Evolutionary conservation across 2,888 invertebrate genomes (phyloP).

Genomic region (Pedicia rivosa): DNA sequence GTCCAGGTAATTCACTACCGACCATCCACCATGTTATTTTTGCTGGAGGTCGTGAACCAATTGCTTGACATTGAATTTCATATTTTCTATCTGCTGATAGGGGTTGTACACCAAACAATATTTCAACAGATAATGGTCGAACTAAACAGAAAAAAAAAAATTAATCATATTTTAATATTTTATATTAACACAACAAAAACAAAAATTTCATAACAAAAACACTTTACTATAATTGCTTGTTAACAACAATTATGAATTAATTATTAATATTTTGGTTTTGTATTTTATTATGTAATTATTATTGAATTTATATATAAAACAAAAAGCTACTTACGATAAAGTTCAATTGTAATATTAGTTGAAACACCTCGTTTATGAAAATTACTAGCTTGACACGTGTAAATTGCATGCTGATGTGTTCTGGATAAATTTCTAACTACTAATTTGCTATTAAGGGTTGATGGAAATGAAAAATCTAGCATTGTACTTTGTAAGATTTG

Average conservation of each 20-base stretch:
- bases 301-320: too few relatives aligned
- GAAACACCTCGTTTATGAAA: constrained; percentile 41
- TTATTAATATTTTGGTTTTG: too few relatives aligned
- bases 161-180: too few relatives aligned
- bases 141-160: constrained; percentile 38
- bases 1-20: constrained; percentile 41
- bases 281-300: too few relatives aligned
- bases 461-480: constrained; percentile 27
- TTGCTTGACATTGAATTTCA: constrained; percentile 65
- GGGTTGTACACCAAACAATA: constrained; percentile 64
- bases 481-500: constrained; percentile 30
- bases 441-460: constrained; percentile 41
- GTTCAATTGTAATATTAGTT: constrained; percentile 53
- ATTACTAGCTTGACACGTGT: constrained; percentile 64
- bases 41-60: constrained; percentile 74
- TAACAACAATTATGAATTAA: too few relatives aligned
- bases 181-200: background rate
- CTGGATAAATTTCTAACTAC: constrained; percentile 44
- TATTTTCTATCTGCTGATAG: constrained; percentile 69
- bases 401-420: constrained; percentile 54
- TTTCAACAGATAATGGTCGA: constrained; percentile 62
- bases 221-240: too few relatives aligned
- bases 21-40: constrained; percentile 77
- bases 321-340: constrained; percentile 47
- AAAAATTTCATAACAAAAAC: too few relatives aligned